Percentiles rank a stretch among this genome's conserved stretches.
phyloP scores from a whole-genome alignment of 2,113 vertebrate species.

The Otocyon megalotis region DNA sequence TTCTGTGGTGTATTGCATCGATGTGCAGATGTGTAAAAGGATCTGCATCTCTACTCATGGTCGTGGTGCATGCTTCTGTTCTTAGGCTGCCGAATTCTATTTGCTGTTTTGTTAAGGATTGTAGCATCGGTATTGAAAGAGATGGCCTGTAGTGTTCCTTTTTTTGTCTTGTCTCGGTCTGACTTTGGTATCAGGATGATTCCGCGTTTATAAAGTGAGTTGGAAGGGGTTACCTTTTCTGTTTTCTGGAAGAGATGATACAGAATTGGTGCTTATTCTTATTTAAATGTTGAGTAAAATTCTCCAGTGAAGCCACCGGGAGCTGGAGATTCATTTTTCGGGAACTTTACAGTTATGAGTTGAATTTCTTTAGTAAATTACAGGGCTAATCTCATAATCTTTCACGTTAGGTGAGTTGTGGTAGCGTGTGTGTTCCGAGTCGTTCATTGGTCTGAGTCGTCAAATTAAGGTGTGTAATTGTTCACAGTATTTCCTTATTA shows the following conservation, averaged over 20 bases:
- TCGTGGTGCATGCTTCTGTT: fast-evolving
- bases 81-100: neutral
- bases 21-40: neutral
- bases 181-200: neutral
- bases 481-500: neutral
- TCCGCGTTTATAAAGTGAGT: neutral
- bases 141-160: fast-evolving
- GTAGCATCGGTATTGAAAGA: neutral
- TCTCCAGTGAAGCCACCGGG: neutral
- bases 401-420: neutral
- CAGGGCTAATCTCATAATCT: neutral
- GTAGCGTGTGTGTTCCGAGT: neutral
- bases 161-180: neutral
- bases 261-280: neutral
- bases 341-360: neutral
- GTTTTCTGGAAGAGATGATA: neutral
- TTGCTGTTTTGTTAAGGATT: neutral
- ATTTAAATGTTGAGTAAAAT: neutral
- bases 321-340: neutral
- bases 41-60: neutral
- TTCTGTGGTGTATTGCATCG: neutral
- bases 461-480: neutral
- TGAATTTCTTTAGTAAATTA: neutral
- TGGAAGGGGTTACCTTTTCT: neutral
- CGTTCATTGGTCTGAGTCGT: neutral